Evolutionary conservation across 2,888 invertebrate species (phyloP).

Genomic region (Electrophaes corylata): DNA sequence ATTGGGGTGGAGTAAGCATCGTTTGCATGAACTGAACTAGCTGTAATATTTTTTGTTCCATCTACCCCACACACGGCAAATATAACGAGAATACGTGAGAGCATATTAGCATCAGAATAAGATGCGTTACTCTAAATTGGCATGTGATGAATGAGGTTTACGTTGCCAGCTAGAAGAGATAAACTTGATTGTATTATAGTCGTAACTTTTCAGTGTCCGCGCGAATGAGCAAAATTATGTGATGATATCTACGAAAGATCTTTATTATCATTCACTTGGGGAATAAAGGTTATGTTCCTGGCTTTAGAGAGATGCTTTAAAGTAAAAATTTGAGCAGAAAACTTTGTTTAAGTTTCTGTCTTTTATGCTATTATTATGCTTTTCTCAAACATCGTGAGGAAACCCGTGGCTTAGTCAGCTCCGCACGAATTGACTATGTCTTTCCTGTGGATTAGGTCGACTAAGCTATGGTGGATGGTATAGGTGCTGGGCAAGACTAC

Average conservation of each 20-base stretch:
- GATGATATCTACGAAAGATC: slow-evolving; percentile 6
- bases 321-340: not conserved
- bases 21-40: slow-evolving; percentile 14
- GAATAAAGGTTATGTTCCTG: slow-evolving; percentile 1
- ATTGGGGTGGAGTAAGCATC: not conserved
- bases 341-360: not conserved
- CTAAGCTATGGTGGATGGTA: no score
- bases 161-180: slow-evolving; percentile 24
- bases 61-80: slow-evolving; percentile 27
- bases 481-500: no score
- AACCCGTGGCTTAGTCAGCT: no score
- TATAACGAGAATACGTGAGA: slow-evolving; percentile 39
- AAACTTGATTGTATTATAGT: slow-evolving; percentile 36
- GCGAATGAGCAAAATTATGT: slow-evolving; percentile 14
- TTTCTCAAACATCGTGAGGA: no score
- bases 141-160: slow-evolving; percentile 35
- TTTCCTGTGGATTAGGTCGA: no score
- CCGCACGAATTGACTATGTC: no score
- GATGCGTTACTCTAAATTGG: slow-evolving; percentile 42
- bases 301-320: not conserved
- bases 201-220: slow-evolving; percentile 25
- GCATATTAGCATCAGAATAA: slow-evolving; percentile 40
- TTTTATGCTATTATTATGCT: no score
- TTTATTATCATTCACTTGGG: slow-evolving; percentile 2
- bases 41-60: slow-evolving; percentile 3